Evolutionary conservation across 2,888 invertebrate species (phyloP).

Genomic region (Epicampocera succincta): DNA sequence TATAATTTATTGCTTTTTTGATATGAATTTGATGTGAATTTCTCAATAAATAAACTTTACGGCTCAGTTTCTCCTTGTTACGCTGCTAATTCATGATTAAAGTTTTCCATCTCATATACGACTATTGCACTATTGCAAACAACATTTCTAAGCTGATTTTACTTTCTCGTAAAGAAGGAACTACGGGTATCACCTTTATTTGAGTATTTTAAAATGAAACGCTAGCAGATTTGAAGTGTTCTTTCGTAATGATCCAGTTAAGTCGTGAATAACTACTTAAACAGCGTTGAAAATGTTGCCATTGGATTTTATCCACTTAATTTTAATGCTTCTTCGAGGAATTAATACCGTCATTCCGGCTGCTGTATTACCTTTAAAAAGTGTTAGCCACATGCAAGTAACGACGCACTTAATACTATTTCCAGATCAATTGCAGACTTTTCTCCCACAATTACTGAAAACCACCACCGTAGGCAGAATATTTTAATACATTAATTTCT

Average conservation of each 20-base stretch:
- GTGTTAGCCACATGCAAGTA: constrained; percentile 64
- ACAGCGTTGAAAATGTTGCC: too few species aligned
- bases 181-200: too few species aligned
- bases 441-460: constrained; percentile 33
- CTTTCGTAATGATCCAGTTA: too few species aligned
- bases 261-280: too few species aligned
- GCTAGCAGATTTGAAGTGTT: too few species aligned
- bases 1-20: not conserved
- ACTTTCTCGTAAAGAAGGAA: too few species aligned
- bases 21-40: constrained; percentile 1
- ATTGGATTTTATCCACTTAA: too few species aligned
- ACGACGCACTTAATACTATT: constrained; percentile 49
- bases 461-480: constrained; percentile 32
- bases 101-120: not conserved
- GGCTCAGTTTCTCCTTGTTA: constrained; percentile 19
- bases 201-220: too few species aligned
- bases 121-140: too few species aligned
- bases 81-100: constrained; percentile 54
- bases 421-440: constrained; percentile 14
- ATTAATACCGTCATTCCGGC: not conserved
- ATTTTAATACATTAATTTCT: constrained; percentile 7
- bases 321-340: too few species aligned
- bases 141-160: too few species aligned
- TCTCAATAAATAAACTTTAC: constrained; percentile 12
- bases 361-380: constrained; percentile 51